Conservation (phyloP, 2,113 vertebrate species). For the Isurus oxyrinchus region DNA sequence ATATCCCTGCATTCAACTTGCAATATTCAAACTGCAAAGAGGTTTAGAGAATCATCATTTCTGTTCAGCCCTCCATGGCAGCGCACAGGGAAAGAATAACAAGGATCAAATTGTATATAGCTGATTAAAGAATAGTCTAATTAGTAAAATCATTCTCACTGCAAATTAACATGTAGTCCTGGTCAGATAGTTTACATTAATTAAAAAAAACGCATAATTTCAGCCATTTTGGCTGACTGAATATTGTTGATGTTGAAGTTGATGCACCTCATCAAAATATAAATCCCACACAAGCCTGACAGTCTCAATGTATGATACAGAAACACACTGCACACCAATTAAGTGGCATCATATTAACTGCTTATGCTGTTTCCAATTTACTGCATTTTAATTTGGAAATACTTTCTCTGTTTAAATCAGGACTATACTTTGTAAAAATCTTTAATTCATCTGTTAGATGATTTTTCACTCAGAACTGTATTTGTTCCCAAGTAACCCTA, state of each 20-base stretch:
- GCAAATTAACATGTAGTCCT: neutral
- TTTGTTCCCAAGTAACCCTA: neutral
- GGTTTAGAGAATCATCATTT: neutral
- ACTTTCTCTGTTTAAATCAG: constrained; percentile 3
- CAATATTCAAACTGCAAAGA: neutral
- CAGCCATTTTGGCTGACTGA: neutral
- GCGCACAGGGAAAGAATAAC: neutral
- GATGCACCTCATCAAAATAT: neutral
- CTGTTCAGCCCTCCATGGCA: neutral
- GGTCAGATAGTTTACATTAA: neutral
- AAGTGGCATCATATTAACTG: neutral
- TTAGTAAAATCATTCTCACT: neutral
- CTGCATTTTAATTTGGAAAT: neutral
- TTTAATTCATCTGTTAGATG: neutral
- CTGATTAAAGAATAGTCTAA: neutral
- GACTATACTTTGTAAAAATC: neutral
- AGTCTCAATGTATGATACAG: neutral
- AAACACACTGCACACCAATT: neutral
- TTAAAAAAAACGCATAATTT: neutral
- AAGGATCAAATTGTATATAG: neutral
- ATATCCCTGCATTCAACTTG: neutral
- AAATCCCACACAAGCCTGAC: neutral
- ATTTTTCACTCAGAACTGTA: neutral
- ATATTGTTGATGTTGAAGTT: neutral
- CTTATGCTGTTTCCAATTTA: neutral